These are phyloP conservation scores for Heliconius ethilla DNA, from an alignment of 2,888 invertebrate species.

Conservation along the genomic window DNA sequence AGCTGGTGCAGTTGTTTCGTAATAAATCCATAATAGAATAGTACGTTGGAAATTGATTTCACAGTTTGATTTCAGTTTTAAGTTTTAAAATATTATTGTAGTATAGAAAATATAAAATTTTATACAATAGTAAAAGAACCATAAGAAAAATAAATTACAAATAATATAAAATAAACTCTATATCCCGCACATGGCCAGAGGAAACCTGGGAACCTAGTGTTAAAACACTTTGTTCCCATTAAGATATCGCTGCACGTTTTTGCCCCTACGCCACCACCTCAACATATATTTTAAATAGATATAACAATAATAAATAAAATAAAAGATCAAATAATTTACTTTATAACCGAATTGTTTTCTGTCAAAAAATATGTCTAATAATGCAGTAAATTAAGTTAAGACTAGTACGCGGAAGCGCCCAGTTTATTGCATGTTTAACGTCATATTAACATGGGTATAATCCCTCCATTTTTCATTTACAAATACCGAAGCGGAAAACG, in stretches of 20 bases:
- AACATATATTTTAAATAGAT: too few species aligned
- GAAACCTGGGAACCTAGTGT: too few species aligned
- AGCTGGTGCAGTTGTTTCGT: not conserved
- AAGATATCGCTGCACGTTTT: too few species aligned
- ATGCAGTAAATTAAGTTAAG: not conserved
- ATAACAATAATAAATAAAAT: not conserved
- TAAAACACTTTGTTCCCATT: too few species aligned
- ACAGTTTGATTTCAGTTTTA: not conserved
- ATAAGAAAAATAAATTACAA: too few species aligned
- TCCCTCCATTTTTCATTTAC: constrained; percentile 18
- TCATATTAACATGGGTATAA: constrained; percentile 14
- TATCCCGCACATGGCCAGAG: too few species aligned
- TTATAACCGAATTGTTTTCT: too few species aligned
- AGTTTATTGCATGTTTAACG: constrained; percentile 14
- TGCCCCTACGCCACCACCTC: too few species aligned
- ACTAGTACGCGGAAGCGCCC: not conserved
- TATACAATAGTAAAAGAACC: too few species aligned
- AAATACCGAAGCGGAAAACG: constrained; percentile 3
- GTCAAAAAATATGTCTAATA: not conserved
- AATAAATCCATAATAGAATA: constrained; percentile 7
- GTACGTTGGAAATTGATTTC: not conserved
- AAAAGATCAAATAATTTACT: not conserved
- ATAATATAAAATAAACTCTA: too few species aligned
- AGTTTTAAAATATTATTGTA: not conserved
- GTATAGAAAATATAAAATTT: not conserved